phyloP scores from a whole-genome alignment of 2,113 vertebrate genomes.

The Ahaetulla prasina region DNA sequence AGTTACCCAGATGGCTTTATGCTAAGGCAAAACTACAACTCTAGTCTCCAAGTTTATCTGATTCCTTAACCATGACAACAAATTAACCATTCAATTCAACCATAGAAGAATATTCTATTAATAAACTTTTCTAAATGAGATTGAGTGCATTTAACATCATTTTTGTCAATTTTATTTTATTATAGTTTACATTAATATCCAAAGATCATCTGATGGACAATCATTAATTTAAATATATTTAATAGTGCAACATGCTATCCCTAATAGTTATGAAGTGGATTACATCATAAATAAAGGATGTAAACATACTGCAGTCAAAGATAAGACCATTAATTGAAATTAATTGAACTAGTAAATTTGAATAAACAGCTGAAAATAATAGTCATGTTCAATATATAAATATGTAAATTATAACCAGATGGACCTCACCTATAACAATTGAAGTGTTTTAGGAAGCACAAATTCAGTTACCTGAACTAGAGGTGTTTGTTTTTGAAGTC shows the following conservation, averaged over 20 bases:
- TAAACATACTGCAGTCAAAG: not conserved
- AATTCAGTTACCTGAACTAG: not conserved
- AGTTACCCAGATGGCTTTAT: not conserved
- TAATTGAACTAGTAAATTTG: not conserved
- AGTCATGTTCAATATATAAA: not conserved
- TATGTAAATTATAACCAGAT: slow-evolving; percentile 3
- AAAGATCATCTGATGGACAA: not conserved
- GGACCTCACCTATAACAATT: not conserved
- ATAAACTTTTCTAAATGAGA: not conserved
- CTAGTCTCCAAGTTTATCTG: not conserved
- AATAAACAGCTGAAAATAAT: not conserved
- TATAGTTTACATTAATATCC: not conserved
- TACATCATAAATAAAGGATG: not conserved
- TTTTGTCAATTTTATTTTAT: not conserved
- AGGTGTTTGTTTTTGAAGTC: not conserved
- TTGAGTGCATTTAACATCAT: not conserved
- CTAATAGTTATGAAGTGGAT: not conserved
- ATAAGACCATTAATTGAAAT: not conserved
- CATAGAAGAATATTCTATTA: not conserved
- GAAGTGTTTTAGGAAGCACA: not conserved
- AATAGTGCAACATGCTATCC: not conserved
- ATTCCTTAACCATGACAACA: not conserved
- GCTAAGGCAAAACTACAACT: not conserved
- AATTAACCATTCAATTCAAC: not conserved
- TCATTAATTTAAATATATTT: not conserved